Percentiles rank a stretch among this genome's conserved stretches.
Conservation (phyloP, 2,797 vertebrate species). For the Silurus aristotelis region DNA sequence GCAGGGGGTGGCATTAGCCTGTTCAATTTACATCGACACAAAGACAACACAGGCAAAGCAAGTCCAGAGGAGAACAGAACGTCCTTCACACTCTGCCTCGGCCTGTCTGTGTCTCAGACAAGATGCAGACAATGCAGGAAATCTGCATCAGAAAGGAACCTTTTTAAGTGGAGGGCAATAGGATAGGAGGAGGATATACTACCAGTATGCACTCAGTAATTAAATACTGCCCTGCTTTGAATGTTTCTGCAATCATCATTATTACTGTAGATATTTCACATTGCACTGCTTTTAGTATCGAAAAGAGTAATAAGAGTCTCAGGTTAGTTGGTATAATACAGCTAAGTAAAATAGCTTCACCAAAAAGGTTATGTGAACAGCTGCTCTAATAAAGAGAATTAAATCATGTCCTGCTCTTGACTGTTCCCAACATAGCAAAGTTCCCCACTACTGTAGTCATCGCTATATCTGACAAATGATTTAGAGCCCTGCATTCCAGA, state of each 20-base stretch:
- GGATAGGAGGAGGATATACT: conserved; percentile 1
- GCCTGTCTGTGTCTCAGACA: conserved; percentile 57
- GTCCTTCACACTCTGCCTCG: conserved; percentile 70
- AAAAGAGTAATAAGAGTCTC: conserved; percentile 27
- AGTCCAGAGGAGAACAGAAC: conserved; percentile 74
- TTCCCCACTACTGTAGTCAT: conserved; percentile 60
- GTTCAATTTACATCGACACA: conserved; percentile 82
- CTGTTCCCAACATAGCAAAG: conserved; percentile 70
- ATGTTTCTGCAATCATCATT: conserved; percentile 41
- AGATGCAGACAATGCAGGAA: conserved; percentile 45
- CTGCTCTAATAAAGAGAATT: conserved; percentile 86
- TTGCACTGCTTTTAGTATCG: background rate
- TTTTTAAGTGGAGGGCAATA: conserved; percentile 49
- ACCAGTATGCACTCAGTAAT: conserved; percentile 1
- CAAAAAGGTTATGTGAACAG: conserved; percentile 70
- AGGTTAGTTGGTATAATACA: conserved; percentile 2
- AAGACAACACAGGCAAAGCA: conserved; percentile 72
- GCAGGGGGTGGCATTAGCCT: conserved; percentile 71
- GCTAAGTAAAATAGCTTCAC: background rate
- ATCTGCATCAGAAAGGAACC: conserved; percentile 50
- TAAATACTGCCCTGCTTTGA: conserved; percentile 31
- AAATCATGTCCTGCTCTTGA: conserved; percentile 83
- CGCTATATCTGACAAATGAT: conserved; percentile 68
- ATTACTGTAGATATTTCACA: background rate
- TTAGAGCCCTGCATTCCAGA: conserved; percentile 61